Percentiles rank a stretch among this genome's conserved stretches.
Evolutionary conservation across 2,888 invertebrate genomes (phyloP).

Genomic region (Galerucella calmariensis): DNA sequence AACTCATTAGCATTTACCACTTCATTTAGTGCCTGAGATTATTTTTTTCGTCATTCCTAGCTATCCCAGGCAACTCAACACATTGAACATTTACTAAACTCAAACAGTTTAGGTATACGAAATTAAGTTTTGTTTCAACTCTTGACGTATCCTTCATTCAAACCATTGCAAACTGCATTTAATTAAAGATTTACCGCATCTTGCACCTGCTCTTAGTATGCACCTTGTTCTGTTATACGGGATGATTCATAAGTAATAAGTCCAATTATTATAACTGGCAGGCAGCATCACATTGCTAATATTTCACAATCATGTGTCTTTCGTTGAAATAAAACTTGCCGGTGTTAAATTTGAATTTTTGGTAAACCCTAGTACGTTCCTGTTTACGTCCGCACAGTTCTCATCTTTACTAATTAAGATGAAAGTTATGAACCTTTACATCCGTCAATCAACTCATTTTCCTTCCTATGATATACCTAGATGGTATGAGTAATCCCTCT

Average conservation of each 20-base stretch:
- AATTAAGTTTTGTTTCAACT: neutral
- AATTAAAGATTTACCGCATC: slow-evolving; percentile 3
- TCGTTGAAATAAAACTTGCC: no score
- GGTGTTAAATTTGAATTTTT: no score
- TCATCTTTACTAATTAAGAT: slow-evolving; percentile 1
- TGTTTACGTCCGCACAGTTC: neutral
- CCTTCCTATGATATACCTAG: slow-evolving; percentile 21
- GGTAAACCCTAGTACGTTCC: neutral
- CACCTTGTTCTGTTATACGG: neutral
- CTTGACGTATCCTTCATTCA: neutral
- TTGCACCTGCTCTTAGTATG: neutral
- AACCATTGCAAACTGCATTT: neutral
- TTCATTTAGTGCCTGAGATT: no score
- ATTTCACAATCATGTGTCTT: no score
- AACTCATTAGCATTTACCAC: no score
- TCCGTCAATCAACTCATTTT: slow-evolving; percentile 35
- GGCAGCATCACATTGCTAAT: neutral
- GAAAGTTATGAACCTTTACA: slow-evolving; percentile 6
- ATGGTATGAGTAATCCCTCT: slow-evolving; percentile 36
- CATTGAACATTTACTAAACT: no score
- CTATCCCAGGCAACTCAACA: no score
- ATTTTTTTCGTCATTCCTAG: no score
- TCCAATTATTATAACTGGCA: neutral
- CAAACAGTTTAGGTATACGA: no score
- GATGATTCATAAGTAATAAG: neutral